Base-by-base conservation (phyloP, 1,140 invertebrate genomes). In the roundworm (Caenorhabditis elegans) region DNA sequence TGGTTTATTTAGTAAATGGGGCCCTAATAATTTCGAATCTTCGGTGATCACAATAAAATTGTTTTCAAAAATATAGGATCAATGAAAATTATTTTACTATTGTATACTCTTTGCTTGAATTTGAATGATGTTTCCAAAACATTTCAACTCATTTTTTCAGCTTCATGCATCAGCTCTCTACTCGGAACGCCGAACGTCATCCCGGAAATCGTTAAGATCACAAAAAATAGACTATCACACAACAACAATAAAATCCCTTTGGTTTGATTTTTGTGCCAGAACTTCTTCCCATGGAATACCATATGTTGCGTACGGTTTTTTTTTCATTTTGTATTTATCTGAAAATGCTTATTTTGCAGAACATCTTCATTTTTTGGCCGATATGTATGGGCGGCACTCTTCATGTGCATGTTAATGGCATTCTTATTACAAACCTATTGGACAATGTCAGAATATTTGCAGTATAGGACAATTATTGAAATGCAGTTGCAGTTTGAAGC, bases 401-500 rank as follows among this genome's bases (percentile, higher is more conserved):
- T 86, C 48, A 19, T 83, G 19, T 80, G 88, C 36, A 85, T 83
- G 24, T 86, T 88, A 48, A 79, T 84, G 43, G 78, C 79, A 26
- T 89, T 89, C 76, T 49, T 84, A 34, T 84, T 86, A 51, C 88
- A 89, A 82, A 89, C 88, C 10, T 89, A 89, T 80, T 86, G 87
- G 70, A 89, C 88, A 34, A 79, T 89, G 78, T 87, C 84, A 11
- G 88, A 89, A 79, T 89, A 89, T 65, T 78, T 89, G 2, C 55
- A 86, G 60, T 89, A 88, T 80, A 60, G 88, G 43, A 89, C 88
- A 47, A 89, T 89, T 55, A 89, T 89, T 55, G 88, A 89, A 86
- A 89, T 89, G 89, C 88, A 89, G 78, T 76, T 89, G 15, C 89
- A 90, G 53, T 89, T 89, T 53, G 87, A 88, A 70, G 87, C 89